These are phyloP conservation scores for Meandrusa payeni DNA, from an alignment of 2,888 invertebrate genomes.

Conservation along the genomic window DNA sequence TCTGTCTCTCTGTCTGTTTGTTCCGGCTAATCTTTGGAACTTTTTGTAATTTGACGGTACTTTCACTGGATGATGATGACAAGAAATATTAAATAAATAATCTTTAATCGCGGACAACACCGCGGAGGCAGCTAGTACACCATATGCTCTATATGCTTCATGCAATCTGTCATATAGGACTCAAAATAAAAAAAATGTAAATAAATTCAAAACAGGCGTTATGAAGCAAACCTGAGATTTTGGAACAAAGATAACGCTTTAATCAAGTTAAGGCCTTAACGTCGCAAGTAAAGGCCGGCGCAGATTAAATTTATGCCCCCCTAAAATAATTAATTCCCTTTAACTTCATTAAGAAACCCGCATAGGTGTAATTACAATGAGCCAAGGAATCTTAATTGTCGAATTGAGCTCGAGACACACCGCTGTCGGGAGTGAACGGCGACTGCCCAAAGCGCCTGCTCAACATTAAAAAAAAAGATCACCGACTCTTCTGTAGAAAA, in stretches of 20 bases:
- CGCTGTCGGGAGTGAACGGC: constrained; percentile 25
- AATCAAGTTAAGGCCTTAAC: constrained; percentile 40
- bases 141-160: too few species aligned
- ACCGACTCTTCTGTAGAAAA: too few species aligned
- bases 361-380: constrained; percentile 81
- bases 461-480: too few species aligned
- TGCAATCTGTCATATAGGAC: too few species aligned
- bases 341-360: constrained; percentile 80
- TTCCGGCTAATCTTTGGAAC: too few species aligned
- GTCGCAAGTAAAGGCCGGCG: constrained; percentile 69
- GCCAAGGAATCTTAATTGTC: constrained; percentile 78
- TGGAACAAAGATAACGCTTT: constrained; percentile 35
- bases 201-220: constrained; percentile 6
- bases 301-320: constrained; percentile 73
- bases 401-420: constrained; percentile 61
- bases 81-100: too few species aligned
- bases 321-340: constrained; percentile 79
- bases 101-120: too few species aligned
- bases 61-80: too few species aligned
- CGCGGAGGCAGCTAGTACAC: too few species aligned
- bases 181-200: not conserved
- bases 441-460: too few species aligned
- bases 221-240: constrained; percentile 29
- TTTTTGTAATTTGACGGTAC: too few species aligned
- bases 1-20: too few species aligned